phyloP scores from a whole-genome alignment of 2,888 invertebrate species.

The Podabrus alpinus region DNA sequence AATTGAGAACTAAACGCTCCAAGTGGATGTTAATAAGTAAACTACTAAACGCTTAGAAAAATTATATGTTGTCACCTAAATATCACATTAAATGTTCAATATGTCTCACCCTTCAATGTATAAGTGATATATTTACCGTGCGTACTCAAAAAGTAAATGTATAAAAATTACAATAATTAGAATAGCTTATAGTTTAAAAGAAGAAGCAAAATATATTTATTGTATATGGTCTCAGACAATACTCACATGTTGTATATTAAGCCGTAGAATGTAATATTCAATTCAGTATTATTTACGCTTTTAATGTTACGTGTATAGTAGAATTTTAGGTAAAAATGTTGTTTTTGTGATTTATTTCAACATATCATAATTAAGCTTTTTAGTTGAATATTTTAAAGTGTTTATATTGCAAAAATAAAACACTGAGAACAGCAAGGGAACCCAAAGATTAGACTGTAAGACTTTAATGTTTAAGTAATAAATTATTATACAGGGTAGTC shows the following conservation, averaged over 20 bases:
- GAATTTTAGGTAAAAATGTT: slow-evolving; percentile 7
- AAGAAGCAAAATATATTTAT: background rate
- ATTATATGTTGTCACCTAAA: background rate
- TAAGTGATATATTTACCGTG: background rate
- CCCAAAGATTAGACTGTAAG: slow-evolving; percentile 21
- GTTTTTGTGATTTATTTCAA: slow-evolving; percentile 27
- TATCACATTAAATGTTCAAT: background rate
- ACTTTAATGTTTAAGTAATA: background rate
- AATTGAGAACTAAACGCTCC: background rate
- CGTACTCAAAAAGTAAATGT: background rate
- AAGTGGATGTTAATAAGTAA: background rate
- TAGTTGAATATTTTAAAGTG: slow-evolving; percentile 18
- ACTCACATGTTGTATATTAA: background rate
- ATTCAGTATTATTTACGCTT: slow-evolving; percentile 22
- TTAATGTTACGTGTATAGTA: slow-evolving; percentile 9
- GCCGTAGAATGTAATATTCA: background rate
- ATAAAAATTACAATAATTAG: background rate
- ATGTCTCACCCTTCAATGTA: background rate
- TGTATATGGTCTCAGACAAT: background rate
- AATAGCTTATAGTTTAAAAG: background rate
- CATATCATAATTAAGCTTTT: slow-evolving; percentile 19
- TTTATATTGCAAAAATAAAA: slow-evolving; percentile 8
- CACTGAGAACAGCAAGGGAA: slow-evolving; percentile 22
- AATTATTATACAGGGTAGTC: background rate
- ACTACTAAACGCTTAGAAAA: background rate